Conservation (phyloP, 2,888 invertebrate genomes). For the Nomada ferruginata region DNA sequence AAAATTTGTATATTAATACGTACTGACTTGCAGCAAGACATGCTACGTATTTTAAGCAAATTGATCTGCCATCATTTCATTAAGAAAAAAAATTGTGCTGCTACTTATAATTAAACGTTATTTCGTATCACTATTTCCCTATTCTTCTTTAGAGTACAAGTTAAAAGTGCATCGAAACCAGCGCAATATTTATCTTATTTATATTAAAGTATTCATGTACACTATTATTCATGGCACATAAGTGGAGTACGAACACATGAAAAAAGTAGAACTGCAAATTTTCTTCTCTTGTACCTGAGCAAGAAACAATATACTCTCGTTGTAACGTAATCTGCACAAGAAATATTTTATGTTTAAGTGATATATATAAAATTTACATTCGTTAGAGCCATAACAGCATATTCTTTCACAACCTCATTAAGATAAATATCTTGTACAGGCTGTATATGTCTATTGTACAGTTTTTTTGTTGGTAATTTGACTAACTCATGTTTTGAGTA, state of each 20-base stretch:
- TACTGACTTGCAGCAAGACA: constrained; percentile 4
- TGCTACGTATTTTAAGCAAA: neutral
- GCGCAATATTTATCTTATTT: constrained; percentile 23
- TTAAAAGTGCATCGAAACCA: constrained; percentile 17
- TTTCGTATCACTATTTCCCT: constrained; percentile 7
- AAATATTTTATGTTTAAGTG: constrained; percentile 51
- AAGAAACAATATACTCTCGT: constrained; percentile 36
- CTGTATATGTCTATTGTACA: constrained; percentile 35
- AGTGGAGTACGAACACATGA: constrained; percentile 32
- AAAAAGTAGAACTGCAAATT: constrained; percentile 22
- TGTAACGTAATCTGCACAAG: constrained; percentile 47
- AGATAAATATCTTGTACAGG: constrained; percentile 46
- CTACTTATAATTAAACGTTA: constrained; percentile 5
- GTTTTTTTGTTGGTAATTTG: constrained; percentile 34
- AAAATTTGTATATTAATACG: neutral
- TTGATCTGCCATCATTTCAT: neutral
- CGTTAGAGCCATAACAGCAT: constrained; percentile 53
- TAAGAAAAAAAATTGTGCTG: neutral
- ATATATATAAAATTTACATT: constrained; percentile 62
- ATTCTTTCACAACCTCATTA: constrained; percentile 67
- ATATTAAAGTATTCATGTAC: constrained; percentile 30
- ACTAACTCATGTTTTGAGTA: constrained; percentile 24
- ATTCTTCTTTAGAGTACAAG: constrained; percentile 1
- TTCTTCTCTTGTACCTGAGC: constrained; percentile 15
- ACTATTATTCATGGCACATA: constrained; percentile 56